Evolutionary conservation across 2,113 vertebrate species (phyloP).

Genomic region (Antennarius striatus): DNA sequence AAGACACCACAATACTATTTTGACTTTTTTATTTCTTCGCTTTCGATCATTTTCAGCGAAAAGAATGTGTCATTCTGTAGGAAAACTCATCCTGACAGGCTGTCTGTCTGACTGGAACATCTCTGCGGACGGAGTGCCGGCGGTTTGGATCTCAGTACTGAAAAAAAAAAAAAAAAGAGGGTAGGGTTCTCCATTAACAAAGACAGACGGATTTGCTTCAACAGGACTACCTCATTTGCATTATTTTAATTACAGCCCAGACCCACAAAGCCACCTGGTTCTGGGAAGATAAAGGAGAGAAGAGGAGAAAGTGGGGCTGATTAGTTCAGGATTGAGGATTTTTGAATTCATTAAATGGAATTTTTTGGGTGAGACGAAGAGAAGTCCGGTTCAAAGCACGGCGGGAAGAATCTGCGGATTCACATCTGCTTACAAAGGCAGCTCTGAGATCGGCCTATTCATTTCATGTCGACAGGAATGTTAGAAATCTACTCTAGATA

Average conservation of each 20-base stretch:
- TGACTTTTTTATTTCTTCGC: slow-evolving; percentile 13
- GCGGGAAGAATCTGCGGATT: slow-evolving; percentile 18
- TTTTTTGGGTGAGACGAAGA: slow-evolving; percentile 40
- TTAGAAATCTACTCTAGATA: slow-evolving; percentile 22
- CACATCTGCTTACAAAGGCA: slow-evolving; percentile 45
- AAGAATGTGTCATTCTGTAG: slow-evolving; percentile 19
- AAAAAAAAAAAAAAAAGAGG: slow-evolving; percentile 22
- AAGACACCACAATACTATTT: not conserved
- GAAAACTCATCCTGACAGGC: slow-evolving; percentile 27
- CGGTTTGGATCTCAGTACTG: slow-evolving; percentile 54
- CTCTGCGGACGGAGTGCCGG: slow-evolving; percentile 8
- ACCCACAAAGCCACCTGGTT: slow-evolving; percentile 74
- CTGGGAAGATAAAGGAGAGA: slow-evolving; percentile 63
- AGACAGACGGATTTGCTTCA: slow-evolving; percentile 61
- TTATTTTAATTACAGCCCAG: slow-evolving; percentile 75
- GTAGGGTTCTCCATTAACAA: slow-evolving; percentile 56
- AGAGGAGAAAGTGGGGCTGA: slow-evolving; percentile 36
- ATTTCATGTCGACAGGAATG: slow-evolving; percentile 9
- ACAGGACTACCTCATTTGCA: slow-evolving; percentile 75
- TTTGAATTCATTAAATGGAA: slow-evolving; percentile 49
- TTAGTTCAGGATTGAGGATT: slow-evolving; percentile 42
- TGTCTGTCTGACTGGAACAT: slow-evolving; percentile 28
- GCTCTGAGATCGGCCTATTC: slow-evolving; percentile 4
- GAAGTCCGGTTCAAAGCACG: slow-evolving; percentile 38
- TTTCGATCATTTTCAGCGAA: slow-evolving; percentile 48